A percentile compares a stretch with the other conserved stretches of the same genome.
Evolutionary conservation across 2,113 vertebrate genomes (phyloP).

Genomic region (Lanius ludovicianus): DNA sequence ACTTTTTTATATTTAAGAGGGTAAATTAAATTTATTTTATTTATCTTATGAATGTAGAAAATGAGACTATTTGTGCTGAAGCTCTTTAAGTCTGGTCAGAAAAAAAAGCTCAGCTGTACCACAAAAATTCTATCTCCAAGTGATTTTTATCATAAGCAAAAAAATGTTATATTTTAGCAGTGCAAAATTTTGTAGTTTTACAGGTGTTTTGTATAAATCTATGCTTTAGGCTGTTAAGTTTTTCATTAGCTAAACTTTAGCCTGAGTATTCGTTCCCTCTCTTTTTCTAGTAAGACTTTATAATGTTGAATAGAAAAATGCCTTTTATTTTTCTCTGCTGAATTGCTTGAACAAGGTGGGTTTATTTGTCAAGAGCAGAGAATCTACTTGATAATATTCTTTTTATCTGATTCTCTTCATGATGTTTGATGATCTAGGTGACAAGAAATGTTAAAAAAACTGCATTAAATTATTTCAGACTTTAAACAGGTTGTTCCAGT

Average conservation of each 20-base stretch:
- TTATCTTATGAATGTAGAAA: background rate
- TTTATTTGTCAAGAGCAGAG: background rate
- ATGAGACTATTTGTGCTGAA: background rate
- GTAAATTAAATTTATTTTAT: background rate
- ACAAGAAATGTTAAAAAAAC: background rate
- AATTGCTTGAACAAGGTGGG: background rate
- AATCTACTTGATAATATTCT: background rate
- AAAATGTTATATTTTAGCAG: background rate
- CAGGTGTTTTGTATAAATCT: background rate
- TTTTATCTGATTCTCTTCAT: background rate
- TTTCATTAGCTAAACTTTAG: background rate
- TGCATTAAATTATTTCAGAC: background rate
- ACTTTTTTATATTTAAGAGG: background rate
- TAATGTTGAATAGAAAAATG: background rate
- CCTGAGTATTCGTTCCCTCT: background rate
- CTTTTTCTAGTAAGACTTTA: background rate
- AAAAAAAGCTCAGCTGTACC: background rate
- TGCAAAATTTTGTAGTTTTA: background rate
- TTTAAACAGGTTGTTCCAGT: background rate
- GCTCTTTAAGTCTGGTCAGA: background rate
- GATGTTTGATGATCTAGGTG: background rate
- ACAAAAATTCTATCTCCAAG: background rate
- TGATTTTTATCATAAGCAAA: background rate
- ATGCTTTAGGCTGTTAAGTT: background rate
- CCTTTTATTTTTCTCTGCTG: background rate